Conservation (phyloP, 2,888 invertebrate species). For the Griposia aprilina region DNA sequence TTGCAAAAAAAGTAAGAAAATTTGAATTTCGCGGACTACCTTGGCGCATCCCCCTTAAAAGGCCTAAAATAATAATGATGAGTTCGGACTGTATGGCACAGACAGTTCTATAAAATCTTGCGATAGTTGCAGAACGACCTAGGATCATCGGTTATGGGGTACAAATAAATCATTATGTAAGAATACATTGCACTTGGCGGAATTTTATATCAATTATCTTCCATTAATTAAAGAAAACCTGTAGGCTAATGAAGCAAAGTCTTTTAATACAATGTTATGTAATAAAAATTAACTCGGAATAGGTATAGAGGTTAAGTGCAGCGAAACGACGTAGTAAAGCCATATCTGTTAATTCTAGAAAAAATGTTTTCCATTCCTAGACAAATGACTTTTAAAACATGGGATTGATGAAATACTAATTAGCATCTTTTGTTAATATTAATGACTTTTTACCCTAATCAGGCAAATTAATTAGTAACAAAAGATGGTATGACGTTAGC, state of each 20-base stretch:
- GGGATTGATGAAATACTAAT: not conserved
- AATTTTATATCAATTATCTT: not conserved
- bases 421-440: not conserved
- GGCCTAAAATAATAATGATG: not conserved
- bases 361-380: not conserved
- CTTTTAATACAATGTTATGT: not conserved
- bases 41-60: too few species aligned
- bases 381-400: not conserved
- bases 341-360: not conserved
- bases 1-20: too few species aligned
- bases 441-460: slow-evolving; percentile 12
- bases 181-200: not conserved
- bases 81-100: not conserved
- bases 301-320: not conserved
- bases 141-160: too few species aligned
- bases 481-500: not conserved
- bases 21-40: too few species aligned
- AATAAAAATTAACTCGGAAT: not conserved
- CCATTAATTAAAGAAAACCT: not conserved
- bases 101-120: not conserved
- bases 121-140: not conserved
- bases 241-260: not conserved
- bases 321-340: not conserved
- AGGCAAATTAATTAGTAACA: not conserved
- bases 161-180: not conserved